Conservation (phyloP, 2,113 vertebrate genomes). For the Zosterops hypoxanthus region DNA sequence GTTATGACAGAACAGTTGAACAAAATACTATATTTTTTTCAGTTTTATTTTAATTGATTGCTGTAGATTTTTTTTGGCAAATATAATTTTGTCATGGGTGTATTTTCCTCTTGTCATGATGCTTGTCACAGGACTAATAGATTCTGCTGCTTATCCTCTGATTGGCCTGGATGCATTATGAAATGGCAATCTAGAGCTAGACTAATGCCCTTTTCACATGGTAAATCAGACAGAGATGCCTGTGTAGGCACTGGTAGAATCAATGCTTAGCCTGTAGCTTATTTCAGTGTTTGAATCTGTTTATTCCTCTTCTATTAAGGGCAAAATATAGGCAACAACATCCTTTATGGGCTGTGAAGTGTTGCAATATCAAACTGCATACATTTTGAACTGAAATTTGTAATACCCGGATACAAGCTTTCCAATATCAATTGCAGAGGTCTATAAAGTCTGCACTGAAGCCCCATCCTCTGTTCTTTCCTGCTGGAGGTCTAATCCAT, state of each 20-base stretch:
- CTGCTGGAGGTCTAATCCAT: neutral
- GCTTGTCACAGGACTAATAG: neutral
- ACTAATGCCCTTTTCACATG: neutral
- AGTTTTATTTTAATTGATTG: neutral
- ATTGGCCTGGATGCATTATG: neutral
- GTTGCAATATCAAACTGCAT: neutral
- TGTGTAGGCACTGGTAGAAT: neutral
- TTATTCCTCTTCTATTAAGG: neutral
- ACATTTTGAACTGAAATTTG: neutral
- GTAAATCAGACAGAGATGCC: neutral
- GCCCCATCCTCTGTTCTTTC: neutral
- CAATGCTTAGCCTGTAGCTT: neutral
- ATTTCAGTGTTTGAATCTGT: neutral
- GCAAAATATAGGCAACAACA: neutral
- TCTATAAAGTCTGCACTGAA: neutral
- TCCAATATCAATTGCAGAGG: neutral
- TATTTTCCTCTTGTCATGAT: neutral
- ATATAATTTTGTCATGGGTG: neutral
- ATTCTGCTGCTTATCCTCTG: neutral
- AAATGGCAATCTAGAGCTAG: neutral
- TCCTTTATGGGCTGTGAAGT: neutral
- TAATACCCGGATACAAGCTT: neutral
- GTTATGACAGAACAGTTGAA: neutral
- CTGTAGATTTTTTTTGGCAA: neutral
- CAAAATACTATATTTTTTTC: neutral